Conservation (phyloP, 2,888 invertebrate genomes). For the Gymnosoma rotundatum region DNA sequence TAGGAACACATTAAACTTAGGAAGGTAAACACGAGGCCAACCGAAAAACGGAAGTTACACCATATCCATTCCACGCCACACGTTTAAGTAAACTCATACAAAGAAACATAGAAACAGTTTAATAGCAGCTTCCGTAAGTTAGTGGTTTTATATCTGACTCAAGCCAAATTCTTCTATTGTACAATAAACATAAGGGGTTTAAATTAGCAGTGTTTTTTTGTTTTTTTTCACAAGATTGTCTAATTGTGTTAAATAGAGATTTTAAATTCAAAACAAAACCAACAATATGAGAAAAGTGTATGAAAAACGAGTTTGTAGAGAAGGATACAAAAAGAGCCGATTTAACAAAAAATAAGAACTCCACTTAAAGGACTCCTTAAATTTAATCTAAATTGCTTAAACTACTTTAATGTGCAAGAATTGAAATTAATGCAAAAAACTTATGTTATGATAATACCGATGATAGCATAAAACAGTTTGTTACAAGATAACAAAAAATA, state of each 20-base stretch:
- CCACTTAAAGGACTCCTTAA: constrained; percentile 46
- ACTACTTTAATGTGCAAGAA: background rate
- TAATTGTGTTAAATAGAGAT: constrained; percentile 69
- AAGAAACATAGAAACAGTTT: constrained; percentile 13
- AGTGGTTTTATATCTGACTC: constrained; percentile 31
- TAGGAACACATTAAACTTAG: constrained; percentile 52
- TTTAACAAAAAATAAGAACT: constrained; percentile 47
- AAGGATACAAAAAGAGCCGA: background rate
- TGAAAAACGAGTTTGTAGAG: background rate
- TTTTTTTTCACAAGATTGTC: constrained; percentile 54
- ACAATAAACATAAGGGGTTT: constrained; percentile 21
- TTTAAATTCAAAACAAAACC: constrained; percentile 63
- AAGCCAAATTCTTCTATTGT: constrained; percentile 23
- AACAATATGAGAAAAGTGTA: constrained; percentile 52
- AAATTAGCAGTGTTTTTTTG: constrained; percentile 55
- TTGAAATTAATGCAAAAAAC: background rate
- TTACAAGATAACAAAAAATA: no score
- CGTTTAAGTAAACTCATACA: constrained; percentile 19
- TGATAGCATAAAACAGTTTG: no score
- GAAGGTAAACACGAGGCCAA: constrained; percentile 59
- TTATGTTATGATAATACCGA: no score
- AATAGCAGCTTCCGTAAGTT: constrained; percentile 55
- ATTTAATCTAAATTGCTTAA: constrained; percentile 7
- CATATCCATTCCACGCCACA: constrained; percentile 58
- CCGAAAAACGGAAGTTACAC: constrained; percentile 68